These are phyloP conservation scores for Troides oblongomaculatus DNA, from an alignment of 2,888 invertebrate genomes.

Conservation along the genomic window DNA sequence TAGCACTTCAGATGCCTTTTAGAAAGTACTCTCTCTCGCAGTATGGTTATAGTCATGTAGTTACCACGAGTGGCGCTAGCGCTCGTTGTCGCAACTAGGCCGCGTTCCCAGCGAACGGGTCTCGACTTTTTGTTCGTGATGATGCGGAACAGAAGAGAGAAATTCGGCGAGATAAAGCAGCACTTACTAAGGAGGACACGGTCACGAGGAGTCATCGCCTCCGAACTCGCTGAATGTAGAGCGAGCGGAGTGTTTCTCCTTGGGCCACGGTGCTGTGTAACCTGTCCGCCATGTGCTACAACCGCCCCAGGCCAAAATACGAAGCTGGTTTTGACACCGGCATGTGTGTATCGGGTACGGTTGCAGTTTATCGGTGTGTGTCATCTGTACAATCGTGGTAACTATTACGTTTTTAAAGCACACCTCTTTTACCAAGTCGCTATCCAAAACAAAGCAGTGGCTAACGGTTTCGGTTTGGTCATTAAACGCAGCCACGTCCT, in stretches of 20 bases:
- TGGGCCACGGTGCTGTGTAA: slow-evolving; percentile 51
- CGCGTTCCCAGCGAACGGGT: slow-evolving; percentile 71
- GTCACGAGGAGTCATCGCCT: slow-evolving; percentile 77
- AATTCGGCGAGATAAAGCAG: slow-evolving; percentile 76
- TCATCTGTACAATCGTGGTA: slow-evolving; percentile 2
- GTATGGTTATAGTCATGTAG: slow-evolving; percentile 40
- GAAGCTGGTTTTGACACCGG: slow-evolving; percentile 42
- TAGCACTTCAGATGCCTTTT: slow-evolving; percentile 47
- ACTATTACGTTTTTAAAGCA: slow-evolving; percentile 25
- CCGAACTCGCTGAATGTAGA: slow-evolving; percentile 70
- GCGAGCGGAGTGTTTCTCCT: slow-evolving; percentile 69
- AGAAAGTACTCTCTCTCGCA: slow-evolving; percentile 44
- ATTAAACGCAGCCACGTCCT: slow-evolving; percentile 24
- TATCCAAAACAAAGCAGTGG: slow-evolving; percentile 12
- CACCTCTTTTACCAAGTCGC: slow-evolving; percentile 8
- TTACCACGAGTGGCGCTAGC: slow-evolving; percentile 42
- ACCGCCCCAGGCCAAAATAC: slow-evolving; percentile 52
- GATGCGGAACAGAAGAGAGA: slow-evolving; percentile 77
- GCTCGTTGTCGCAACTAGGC: slow-evolving; percentile 63
- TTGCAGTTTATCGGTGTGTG: slow-evolving; percentile 12
- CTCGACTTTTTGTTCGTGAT: slow-evolving; percentile 75
- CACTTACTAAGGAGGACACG: slow-evolving; percentile 73
- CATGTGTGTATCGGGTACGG: slow-evolving; percentile 28
- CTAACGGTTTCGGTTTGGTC: slow-evolving; percentile 15
- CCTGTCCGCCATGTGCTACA: slow-evolving; percentile 56